These are phyloP conservation scores for Chironomus riparius DNA, from an alignment of 2,888 invertebrate genomes.

Conservation along the genomic window DNA sequence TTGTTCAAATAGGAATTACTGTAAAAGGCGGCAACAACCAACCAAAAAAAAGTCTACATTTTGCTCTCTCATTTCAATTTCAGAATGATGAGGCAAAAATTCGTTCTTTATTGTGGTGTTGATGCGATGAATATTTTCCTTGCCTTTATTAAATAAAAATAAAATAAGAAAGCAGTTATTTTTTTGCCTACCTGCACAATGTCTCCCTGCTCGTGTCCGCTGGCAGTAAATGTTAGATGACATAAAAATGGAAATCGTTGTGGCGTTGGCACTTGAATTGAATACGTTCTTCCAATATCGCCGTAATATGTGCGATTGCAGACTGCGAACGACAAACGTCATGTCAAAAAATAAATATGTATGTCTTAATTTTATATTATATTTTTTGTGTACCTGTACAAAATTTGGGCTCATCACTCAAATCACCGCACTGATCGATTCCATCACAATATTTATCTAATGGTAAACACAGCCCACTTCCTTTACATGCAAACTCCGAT, in stretches of 20 bases:
- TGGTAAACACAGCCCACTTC: conserved; percentile 62
- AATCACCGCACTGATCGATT: conserved; percentile 72
- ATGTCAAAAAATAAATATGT: not conserved
- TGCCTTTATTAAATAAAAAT: too few relatives aligned
- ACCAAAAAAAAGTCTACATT: too few relatives aligned
- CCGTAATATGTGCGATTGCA: conserved; percentile 91
- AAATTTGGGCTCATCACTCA: conserved; percentile 72
- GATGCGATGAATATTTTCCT: too few relatives aligned
- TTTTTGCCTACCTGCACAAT: conserved; percentile 60
- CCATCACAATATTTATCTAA: conserved; percentile 83
- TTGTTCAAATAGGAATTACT: too few relatives aligned
- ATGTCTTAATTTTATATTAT: not conserved
- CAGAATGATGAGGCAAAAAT: too few relatives aligned
- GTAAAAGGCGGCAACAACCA: too few relatives aligned
- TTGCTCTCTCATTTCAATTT: too few relatives aligned
- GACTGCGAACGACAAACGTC: conserved; percentile 39
- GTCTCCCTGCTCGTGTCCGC: conserved; percentile 79
- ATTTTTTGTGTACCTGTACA: conserved; percentile 54
- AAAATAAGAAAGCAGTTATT: too few relatives aligned
- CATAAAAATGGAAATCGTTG: conserved; percentile 75
- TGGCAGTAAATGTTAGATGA: conserved; percentile 85
- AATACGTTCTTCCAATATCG: conserved; percentile 71
- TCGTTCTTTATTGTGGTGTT: too few relatives aligned
- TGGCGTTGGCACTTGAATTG: conserved; percentile 64
- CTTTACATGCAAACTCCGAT: conserved; percentile 66